Evolutionary conservation across 2,113 vertebrate genomes (phyloP).

Genomic region (Cheirogaleus medius): DNA sequence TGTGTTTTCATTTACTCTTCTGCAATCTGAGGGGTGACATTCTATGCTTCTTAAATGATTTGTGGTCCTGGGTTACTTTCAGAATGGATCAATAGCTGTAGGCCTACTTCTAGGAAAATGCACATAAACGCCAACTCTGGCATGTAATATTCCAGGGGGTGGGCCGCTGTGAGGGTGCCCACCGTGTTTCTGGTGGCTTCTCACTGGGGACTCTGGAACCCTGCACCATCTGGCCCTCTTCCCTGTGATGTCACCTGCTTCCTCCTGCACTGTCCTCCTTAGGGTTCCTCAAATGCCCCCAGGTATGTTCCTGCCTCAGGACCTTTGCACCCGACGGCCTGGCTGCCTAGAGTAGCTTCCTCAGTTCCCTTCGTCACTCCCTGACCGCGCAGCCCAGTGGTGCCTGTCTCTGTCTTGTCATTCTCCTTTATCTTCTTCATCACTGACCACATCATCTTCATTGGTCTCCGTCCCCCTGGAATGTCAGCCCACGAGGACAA

Average conservation of each 20-base stretch:
- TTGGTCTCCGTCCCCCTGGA: background rate
- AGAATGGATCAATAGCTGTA: background rate
- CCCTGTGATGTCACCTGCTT: background rate
- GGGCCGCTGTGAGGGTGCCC: accelerated
- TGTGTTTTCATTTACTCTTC: background rate
- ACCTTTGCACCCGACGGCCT: background rate
- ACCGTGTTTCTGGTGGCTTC: accelerated
- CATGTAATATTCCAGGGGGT: accelerated
- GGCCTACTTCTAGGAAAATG: background rate
- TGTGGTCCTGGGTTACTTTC: background rate
- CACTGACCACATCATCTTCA: background rate
- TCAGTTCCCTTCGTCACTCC: background rate
- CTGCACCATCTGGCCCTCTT: background rate
- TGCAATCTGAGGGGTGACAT: background rate
- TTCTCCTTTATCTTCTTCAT: too few species aligned
- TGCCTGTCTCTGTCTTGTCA: background rate
- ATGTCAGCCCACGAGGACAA: accelerated
- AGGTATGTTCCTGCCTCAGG: background rate
- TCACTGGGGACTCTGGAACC: background rate
- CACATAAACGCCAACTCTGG: background rate
- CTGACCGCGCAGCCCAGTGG: accelerated
- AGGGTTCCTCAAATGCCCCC: background rate
- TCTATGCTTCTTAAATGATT: background rate
- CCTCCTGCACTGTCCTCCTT: background rate
- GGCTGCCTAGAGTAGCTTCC: background rate